A percentile compares a stretch with the other conserved stretches of the same genome.
Evolutionary conservation across 1,140 invertebrate species (phyloP).

Genomic region (Caerostris darwini): DNA sequence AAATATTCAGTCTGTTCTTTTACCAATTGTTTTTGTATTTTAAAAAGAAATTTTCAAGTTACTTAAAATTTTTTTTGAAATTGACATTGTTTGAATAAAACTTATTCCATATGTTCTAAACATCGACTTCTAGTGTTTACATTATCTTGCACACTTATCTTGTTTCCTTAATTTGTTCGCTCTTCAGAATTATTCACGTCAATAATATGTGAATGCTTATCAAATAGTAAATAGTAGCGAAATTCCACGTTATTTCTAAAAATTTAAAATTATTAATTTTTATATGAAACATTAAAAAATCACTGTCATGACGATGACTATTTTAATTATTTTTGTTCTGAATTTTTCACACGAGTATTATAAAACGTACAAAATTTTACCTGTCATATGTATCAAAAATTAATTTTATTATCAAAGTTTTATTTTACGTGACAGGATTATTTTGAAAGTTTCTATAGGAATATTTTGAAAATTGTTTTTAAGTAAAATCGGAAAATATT

Average conservation of each 20-base stretch:
- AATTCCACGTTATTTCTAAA: no score
- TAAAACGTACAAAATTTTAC: not conserved
- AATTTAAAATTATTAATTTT: no score
- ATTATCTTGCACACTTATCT: no score
- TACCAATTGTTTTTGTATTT: not conserved
- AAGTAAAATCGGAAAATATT: not conserved
- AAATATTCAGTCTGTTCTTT: not conserved
- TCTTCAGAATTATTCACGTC: no score
- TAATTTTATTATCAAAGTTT: not conserved
- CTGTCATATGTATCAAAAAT: not conserved
- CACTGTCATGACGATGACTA: no score
- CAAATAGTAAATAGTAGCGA: no score
- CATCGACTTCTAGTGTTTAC: no score
- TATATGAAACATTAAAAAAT: no score
- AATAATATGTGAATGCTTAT: no score
- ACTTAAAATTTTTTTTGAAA: not conserved
- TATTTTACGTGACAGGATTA: not conserved
- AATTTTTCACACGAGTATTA: not conserved
- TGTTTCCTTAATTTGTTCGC: no score
- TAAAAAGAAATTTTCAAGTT: conserved; percentile 10
- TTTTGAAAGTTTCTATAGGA: not conserved
- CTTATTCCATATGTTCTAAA: no score
- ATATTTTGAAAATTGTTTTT: not conserved
- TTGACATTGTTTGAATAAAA: not conserved
- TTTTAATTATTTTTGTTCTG: no score